phyloP scores from a whole-genome alignment of 1,140 invertebrate species.

The Drosophila bocqueti region DNA sequence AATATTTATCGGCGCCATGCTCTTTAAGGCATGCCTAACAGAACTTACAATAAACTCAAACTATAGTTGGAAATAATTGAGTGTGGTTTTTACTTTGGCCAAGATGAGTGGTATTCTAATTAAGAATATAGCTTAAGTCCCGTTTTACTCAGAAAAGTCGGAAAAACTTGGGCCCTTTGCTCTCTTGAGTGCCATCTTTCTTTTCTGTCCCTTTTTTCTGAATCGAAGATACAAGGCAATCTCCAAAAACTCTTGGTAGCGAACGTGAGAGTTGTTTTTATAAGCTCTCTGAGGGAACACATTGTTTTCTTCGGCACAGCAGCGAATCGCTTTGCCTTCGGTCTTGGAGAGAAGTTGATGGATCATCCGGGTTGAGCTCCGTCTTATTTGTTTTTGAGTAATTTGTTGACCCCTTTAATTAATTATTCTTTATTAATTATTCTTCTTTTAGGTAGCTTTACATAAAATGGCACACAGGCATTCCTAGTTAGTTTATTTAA shows the following conservation, averaged over 20 bases:
- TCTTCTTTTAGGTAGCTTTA: slow-evolving; percentile 68
- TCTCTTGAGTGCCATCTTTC: no score
- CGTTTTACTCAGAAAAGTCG: neutral
- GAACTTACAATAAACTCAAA: slow-evolving; percentile 76
- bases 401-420: neutral
- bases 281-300: no score
- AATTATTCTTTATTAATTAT: slow-evolving; percentile 47
- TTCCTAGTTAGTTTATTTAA: slow-evolving; percentile 64
- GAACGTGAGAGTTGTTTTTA: no score
- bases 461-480: slow-evolving; percentile 74
- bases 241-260: no score
- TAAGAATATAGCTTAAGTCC: neutral
- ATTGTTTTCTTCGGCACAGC: no score
- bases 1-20: slow-evolving; percentile 67
- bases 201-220: no score
- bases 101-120: neutral
- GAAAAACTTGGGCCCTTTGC: no score
- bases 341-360: no score
- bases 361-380: neutral
- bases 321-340: no score
- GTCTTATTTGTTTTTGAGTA: neutral
- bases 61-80: slow-evolving; percentile 53
- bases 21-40: slow-evolving; percentile 62
- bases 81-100: neutral
- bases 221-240: no score